Evolutionary conservation across 2,113 vertebrate genomes (phyloP).

Genomic region (Thymallus thymallus): DNA sequence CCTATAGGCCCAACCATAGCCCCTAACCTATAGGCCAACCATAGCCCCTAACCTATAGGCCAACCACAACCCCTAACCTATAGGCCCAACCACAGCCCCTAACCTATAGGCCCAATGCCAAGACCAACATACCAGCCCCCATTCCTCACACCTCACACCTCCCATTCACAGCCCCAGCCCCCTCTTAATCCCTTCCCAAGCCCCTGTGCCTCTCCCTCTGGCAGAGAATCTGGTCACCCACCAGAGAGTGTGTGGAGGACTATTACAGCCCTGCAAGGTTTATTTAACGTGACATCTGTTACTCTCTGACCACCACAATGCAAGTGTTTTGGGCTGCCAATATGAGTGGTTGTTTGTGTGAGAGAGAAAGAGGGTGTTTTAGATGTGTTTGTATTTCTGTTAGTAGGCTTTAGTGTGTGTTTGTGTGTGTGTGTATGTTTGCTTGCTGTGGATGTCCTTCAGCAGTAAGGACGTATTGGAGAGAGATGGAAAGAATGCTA

Average conservation of each 20-base stretch:
- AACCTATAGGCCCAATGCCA: not conserved
- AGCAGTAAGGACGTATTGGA: constrained; percentile 56
- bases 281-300: constrained; percentile 49
- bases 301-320: constrained; percentile 17
- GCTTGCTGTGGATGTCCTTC: constrained; percentile 60
- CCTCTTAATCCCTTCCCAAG: not conserved
- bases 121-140: not conserved
- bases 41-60: not conserved
- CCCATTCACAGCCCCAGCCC: not conserved
- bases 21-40: not conserved
- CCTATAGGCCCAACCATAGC: not conserved
- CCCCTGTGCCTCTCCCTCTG: not conserved
- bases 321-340: constrained; percentile 18
- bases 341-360: not conserved
- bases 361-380: not conserved
- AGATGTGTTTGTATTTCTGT: constrained; percentile 4
- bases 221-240: constrained; percentile 25
- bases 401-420: constrained; percentile 1
- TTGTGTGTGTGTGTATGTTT: constrained; percentile 23
- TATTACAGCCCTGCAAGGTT: constrained; percentile 30
- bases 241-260: constrained; percentile 32
- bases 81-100: not conserved
- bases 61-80: not conserved
- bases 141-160: not conserved
- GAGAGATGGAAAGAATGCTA: constrained; percentile 66